phyloP scores from a whole-genome alignment of 1,140 invertebrate genomes.

The Heterodera carotae region DNA sequence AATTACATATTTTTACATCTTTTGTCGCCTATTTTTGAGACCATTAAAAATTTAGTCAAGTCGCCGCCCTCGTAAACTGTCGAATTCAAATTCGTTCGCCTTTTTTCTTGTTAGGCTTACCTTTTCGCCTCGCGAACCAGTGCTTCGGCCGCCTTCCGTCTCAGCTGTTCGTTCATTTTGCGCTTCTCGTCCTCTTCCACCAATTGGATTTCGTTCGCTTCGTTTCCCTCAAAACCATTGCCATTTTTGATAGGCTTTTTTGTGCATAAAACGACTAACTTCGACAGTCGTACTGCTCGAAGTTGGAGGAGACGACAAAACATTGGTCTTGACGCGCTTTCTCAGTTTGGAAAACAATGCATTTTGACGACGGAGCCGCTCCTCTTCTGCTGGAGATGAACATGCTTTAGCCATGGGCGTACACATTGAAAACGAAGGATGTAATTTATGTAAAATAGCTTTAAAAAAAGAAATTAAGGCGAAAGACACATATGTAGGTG shows the following conservation, averaged over 20 bases:
- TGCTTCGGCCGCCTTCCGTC: neutral
- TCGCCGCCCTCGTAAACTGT: too few species aligned
- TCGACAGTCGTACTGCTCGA: neutral
- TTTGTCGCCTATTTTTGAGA: too few species aligned
- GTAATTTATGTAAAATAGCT: too few species aligned
- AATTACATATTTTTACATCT: too few species aligned
- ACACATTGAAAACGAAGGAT: too few species aligned
- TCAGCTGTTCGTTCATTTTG: neutral
- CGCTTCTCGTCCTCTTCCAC: neutral
- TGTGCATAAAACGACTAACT: neutral
- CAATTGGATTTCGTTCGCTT: neutral
- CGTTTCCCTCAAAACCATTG: neutral
- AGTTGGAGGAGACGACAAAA: neutral
- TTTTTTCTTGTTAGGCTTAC: neutral
- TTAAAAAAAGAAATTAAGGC: neutral
- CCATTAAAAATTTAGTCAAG: too few species aligned
- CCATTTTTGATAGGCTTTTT: neutral
- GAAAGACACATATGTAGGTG: constrained; percentile 89
- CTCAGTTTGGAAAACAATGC: neutral
- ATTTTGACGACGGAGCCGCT: neutral
- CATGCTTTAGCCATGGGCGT: too few species aligned
- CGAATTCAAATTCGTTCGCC: neutral
- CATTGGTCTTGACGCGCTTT: neutral
- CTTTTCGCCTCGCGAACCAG: neutral
- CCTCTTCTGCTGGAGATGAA: neutral